phyloP scores from a whole-genome alignment of 2,113 vertebrate species.

The Camelus dromedarius region DNA sequence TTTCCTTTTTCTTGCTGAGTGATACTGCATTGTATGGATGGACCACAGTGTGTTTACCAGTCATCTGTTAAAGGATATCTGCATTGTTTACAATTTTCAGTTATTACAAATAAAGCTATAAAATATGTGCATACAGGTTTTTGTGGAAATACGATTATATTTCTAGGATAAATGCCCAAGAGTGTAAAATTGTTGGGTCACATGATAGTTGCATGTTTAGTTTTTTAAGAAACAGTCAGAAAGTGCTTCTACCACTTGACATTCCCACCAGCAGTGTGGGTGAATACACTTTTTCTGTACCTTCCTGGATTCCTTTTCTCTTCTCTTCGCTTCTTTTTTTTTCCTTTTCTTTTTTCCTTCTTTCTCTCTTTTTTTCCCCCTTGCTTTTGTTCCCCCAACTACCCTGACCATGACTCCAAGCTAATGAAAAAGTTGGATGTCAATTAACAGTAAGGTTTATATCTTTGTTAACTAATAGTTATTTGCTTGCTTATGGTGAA shows the following conservation, averaged over 20 bases:
- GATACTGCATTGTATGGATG: not conserved
- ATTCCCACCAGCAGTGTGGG: not conserved
- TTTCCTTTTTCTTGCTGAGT: not conserved
- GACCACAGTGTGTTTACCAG: not conserved
- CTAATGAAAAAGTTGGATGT: no score
- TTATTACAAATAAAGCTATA: not conserved
- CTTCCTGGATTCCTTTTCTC: not conserved
- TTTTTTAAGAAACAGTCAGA: not conserved
- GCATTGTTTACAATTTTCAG: not conserved
- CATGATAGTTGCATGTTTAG: not conserved
- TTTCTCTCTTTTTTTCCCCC: not conserved
- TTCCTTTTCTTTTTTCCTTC: not conserved
- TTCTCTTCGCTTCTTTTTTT: not conserved
- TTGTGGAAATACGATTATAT: not conserved
- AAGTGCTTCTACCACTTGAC: not conserved
- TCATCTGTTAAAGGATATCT: not conserved
- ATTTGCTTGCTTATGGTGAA: constrained; percentile 30
- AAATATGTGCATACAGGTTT: not conserved
- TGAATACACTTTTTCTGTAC: not conserved
- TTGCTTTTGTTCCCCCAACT: no score
- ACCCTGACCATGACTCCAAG: not conserved
- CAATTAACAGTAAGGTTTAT: no score
- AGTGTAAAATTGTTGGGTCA: not conserved
- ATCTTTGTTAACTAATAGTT: not conserved
- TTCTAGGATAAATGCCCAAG: not conserved